phyloP scores from a whole-genome alignment of 1,140 invertebrate genomes.

The Ceratina australensis region DNA sequence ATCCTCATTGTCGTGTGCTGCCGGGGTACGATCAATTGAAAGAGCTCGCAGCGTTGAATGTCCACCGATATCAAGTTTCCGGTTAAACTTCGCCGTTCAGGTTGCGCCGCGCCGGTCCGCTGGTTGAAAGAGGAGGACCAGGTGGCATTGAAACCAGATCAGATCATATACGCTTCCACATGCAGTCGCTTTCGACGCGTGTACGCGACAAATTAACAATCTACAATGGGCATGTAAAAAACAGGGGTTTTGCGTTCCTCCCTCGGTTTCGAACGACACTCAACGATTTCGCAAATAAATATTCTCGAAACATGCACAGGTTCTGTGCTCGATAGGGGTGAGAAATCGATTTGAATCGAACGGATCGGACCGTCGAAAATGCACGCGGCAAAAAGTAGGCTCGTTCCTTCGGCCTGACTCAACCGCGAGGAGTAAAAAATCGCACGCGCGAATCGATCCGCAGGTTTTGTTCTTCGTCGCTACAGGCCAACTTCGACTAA shows the following conservation, averaged over 20 bases:
- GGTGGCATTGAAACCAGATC: constrained; percentile 52
- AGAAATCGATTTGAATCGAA: constrained; percentile 58
- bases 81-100: constrained; percentile 60
- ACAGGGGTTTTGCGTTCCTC: not conserved
- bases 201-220: constrained; percentile 63
- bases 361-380: constrained; percentile 19
- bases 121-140: constrained; percentile 51
- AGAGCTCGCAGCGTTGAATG: constrained; percentile 55
- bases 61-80: constrained; percentile 67
- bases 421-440: constrained; percentile 49
- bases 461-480: constrained; percentile 29
- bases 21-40: constrained; percentile 58
- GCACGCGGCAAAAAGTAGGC: constrained; percentile 42
- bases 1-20: constrained; percentile 56
- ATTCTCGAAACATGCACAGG: constrained; percentile 18
- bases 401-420: constrained; percentile 59
- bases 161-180: constrained; percentile 35
- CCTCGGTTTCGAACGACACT: not conserved
- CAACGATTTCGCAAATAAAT: not conserved
- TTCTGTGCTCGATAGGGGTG: constrained; percentile 7
- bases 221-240: constrained; percentile 43
- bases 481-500: constrained; percentile 30
- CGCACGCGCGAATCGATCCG: constrained; percentile 33
- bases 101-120: constrained; percentile 52
- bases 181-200: constrained; percentile 49